Base-by-base conservation (phyloP, 2,113 vertebrate genomes). In the Pygoscelis adeliae region DNA sequence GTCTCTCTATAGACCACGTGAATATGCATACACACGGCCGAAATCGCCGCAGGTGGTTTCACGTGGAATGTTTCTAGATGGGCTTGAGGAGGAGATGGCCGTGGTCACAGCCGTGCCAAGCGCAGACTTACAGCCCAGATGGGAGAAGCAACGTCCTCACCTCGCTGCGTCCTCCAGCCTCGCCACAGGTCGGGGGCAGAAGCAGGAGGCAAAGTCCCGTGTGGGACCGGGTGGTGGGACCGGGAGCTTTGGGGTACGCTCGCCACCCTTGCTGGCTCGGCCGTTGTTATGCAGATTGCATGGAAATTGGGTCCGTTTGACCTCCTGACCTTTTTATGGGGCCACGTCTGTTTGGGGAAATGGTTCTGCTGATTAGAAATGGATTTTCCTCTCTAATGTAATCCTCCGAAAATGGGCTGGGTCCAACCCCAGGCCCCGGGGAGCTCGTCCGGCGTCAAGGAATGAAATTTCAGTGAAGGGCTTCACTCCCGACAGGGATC, bases 21-120 rank as follows among this genome's bases (percentile, higher is more conserved):
- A 23, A 15, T 3, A 1, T 3, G 30, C 16, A 3, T 3, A 1
- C 6, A 2, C 38, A 1, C 30, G 9, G 36, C 59, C 20, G 3
- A 9, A 17, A 10, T 19, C 46, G 25, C 83, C 2, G 1, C 61
- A 5, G n/a, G n/a, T 26, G 19, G 32, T 26, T 47, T 52, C 29
- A 2, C 0, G 0, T 9, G n/a, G 21, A 7, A 0, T 0, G 49
- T 50, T 50, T 29, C 36, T 18, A 12, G 49, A 2, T 1, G 67
- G 53, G 26, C 30, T 44, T 6, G 23, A 32, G 87, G 74, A 63
- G 62, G 61, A 58, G 27, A 1, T 9, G 44, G 30, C 40, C 5
- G 2, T 2, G 46, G 27, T 10, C 34, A 11, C 2, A 1, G 2
- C n/a, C 1, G 0, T 8, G n/a, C 42, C 49, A 7, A 40, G 49